These are phyloP conservation scores for Gasterosteus nipponicus DNA, from an alignment of 2,113 vertebrate genomes.

Conservation along the genomic window DNA sequence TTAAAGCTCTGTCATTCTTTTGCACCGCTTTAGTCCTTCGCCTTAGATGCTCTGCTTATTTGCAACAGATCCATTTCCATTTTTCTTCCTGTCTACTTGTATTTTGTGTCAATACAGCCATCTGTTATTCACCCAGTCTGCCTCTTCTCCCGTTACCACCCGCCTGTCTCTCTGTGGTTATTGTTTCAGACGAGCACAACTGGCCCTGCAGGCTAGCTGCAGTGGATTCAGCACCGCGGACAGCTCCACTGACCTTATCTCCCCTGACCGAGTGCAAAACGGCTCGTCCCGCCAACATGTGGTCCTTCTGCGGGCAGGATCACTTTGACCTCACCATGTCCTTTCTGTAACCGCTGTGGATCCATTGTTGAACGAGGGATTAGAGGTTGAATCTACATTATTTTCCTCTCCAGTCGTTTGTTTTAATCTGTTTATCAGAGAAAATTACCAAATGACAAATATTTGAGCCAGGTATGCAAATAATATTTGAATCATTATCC, in stretches of 20 bases:
- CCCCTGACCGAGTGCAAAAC: constrained; percentile 19
- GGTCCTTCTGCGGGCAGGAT: constrained; percentile 39
- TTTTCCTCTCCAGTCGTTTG: background rate
- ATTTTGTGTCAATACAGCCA: constrained; percentile 20
- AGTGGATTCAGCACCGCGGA: constrained; percentile 71
- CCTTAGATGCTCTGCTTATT: background rate
- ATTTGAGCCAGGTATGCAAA: background rate
- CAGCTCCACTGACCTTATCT: constrained; percentile 63
- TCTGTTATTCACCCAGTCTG: constrained; percentile 22
- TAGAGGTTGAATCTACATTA: constrained; percentile 24
- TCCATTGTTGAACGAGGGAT: constrained; percentile 41
- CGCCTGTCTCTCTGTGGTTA: background rate
- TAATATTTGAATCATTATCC: background rate
- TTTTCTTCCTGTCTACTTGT: constrained; percentile 19
- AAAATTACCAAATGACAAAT: background rate
- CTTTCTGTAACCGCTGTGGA: constrained; percentile 38
- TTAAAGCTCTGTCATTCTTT: background rate
- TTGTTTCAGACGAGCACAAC: constrained; percentile 11
- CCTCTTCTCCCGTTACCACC: constrained; percentile 11
- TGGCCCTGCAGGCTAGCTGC: background rate
- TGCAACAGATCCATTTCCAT: constrained; percentile 3
- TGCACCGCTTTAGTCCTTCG: background rate
- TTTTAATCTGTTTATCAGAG: constrained; percentile 1
- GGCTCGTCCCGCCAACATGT: constrained; percentile 34
- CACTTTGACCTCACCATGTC: constrained; percentile 47